Percentiles rank a stretch among this genome's conserved stretches.
phyloP scores from a whole-genome alignment of 2,113 vertebrate species.

The Patagioenas fasciata region DNA sequence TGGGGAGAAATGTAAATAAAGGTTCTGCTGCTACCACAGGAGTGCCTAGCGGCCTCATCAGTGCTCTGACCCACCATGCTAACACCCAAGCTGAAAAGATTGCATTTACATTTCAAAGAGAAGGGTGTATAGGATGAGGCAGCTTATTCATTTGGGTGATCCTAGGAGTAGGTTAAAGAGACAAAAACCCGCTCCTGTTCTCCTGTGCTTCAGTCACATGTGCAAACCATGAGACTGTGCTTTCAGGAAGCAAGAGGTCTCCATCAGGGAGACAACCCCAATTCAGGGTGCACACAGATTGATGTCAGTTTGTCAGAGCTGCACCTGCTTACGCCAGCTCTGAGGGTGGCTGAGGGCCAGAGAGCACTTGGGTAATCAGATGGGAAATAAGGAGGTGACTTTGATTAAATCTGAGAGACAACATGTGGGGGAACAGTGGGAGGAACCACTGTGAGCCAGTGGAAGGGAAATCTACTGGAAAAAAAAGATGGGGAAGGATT shows the following conservation, averaged over 20 bases:
- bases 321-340: constrained; percentile 1
- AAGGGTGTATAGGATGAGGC: not conserved
- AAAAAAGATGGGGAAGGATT: constrained; percentile 1
- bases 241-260: constrained; percentile 32
- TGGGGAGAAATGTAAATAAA: not conserved
- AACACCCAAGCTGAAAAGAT: not conserved
- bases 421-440: constrained; percentile 45
- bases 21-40: not conserved
- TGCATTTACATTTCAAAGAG: not conserved
- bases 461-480: constrained; percentile 25
- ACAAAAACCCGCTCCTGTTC: not conserved
- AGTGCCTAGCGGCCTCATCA: not conserved
- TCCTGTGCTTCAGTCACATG: not conserved
- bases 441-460: constrained; percentile 35
- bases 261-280: constrained; percentile 14
- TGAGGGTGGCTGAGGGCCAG: constrained; percentile 37
- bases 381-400: constrained; percentile 39
- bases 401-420: constrained; percentile 61
- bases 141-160: not conserved
- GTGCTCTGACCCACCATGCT: not conserved
- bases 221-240: not conserved
- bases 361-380: constrained; percentile 42
- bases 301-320: not conserved
- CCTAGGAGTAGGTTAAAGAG: not conserved
- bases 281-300: not conserved